phyloP scores from a whole-genome alignment of 1,140 invertebrate species.

The Venustaconcha ellipsiformis region DNA sequence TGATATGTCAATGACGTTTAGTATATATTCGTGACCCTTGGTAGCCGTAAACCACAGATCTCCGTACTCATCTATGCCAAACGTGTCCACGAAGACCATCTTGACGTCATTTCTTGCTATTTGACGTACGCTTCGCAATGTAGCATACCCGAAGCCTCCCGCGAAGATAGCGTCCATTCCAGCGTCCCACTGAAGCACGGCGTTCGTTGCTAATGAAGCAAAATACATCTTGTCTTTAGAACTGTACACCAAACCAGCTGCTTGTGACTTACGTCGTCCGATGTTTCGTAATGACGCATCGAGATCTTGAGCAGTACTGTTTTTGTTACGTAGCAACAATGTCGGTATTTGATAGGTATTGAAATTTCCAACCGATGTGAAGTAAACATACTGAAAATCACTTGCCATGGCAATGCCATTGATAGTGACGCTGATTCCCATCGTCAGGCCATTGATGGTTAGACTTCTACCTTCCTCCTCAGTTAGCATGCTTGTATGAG shows the following conservation, averaged over 20 bases:
- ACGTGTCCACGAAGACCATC: too few species aligned
- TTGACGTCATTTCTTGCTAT: too few species aligned
- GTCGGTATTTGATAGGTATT: constrained; percentile 37
- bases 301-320: not conserved
- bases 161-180: not conserved
- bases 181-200: constrained; percentile 26
- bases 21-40: not conserved
- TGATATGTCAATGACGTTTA: not conserved
- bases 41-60: not conserved
- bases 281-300: not conserved
- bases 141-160: too few species aligned
- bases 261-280: constrained; percentile 19
- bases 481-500: constrained; percentile 34
- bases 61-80: not conserved
- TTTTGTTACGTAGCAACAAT: constrained; percentile 8
- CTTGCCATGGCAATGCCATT: constrained; percentile 49
- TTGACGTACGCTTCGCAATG: too few species aligned
- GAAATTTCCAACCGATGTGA: constrained; percentile 29
- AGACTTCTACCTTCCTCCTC: constrained; percentile 8
- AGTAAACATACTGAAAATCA: constrained; percentile 46
- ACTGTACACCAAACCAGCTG: constrained; percentile 29
- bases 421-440: constrained; percentile 13
- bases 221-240: constrained; percentile 27
- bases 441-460: not conserved
- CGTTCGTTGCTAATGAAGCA: constrained; percentile 19